Base-by-base conservation (phyloP, 2,797 vertebrate species). In the Gymnothorax reevesii region DNA sequence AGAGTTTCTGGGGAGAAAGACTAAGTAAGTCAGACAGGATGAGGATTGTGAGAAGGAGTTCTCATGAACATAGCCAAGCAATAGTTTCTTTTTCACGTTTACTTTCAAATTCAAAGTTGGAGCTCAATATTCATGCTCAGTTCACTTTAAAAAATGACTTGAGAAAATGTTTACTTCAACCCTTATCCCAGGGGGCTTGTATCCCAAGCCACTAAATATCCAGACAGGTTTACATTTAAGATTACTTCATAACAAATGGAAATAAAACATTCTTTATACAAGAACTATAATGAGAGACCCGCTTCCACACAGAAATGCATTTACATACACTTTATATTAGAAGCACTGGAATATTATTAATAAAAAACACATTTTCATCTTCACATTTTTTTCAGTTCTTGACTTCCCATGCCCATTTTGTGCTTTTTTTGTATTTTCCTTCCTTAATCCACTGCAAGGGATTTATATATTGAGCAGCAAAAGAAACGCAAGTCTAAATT, bases 251-350 rank as follows among this genome's bases (percentile, higher is more conserved):
- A 92, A 91, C 89, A 90, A 91, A 91, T 88, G 90, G 87, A 91
- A 90, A 91, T 42, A 91, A 86, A 92, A 91, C 89, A 87, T 90
- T 86, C 91, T 90, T 91, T 90, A 91, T 90, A 93, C 87, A 93
- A 94, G 92, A 90, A 91, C 92, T 90, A 94, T 91, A 93, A 93
- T 94, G 87, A 86, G 90, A 91, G 89, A 92, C 91, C 89, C 94
- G 91, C 90, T 90, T 94, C 92, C 92, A 94, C 91, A 92, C 55
- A 90, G 87, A 92, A 90, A 93, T 92, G 90, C 88, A 91, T 94
- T 90, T 95, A 89, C 93, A 94, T 92, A 93, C 87, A 93, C 64
- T 89, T 87, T 93, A 90, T 92, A 87, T 88, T 92, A 91, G 88
- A 92, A 91, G 88, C 85, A 83, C 90, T 87, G 82, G 90, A 91